Conservation (phyloP, 2,888 invertebrate species). For the Nemotelus nigrinus region DNA sequence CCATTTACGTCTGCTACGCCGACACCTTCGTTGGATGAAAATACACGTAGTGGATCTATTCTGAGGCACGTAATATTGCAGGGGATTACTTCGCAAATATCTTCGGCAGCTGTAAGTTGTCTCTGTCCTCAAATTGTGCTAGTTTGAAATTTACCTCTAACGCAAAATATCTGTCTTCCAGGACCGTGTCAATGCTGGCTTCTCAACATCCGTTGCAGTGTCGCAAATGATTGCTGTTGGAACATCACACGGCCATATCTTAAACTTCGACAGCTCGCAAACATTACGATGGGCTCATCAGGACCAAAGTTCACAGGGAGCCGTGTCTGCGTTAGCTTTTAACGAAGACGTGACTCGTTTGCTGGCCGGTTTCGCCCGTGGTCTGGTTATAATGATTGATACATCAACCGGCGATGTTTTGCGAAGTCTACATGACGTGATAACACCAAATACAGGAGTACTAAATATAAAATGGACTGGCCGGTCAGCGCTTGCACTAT, state of each 20-base stretch:
- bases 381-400: conserved; percentile 92
- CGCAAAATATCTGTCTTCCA: conserved; percentile 57
- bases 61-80: conserved; percentile 83
- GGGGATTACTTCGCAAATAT: conserved; percentile 88
- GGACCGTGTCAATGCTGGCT: conserved; percentile 90
- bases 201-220: conserved; percentile 85
- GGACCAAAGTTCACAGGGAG: conserved; percentile 74
- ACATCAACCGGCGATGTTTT: conserved; percentile 80
- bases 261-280: conserved; percentile 88
- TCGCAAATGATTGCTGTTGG: conserved; percentile 88
- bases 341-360: conserved; percentile 88
- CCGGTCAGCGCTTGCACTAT: conserved; percentile 77
- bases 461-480: conserved; percentile 76
- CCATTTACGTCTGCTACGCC: conserved; percentile 63
- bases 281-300: conserved; percentile 87
- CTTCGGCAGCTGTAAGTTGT: conserved; percentile 80
- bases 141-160: too few relatives aligned
- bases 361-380: conserved; percentile 80
- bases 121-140: not conserved
- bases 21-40: conserved; percentile 62
- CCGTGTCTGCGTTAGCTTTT: conserved; percentile 84
- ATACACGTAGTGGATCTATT: conserved; percentile 70
- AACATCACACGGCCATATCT: conserved; percentile 90
- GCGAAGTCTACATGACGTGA: conserved; percentile 79
- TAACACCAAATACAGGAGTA: conserved; percentile 85